Evolutionary conservation across 2,113 vertebrate genomes (phyloP), one percentile per base, ranked within the genome.

Genomic region (Halichoeres trimaculatus): DNA sequence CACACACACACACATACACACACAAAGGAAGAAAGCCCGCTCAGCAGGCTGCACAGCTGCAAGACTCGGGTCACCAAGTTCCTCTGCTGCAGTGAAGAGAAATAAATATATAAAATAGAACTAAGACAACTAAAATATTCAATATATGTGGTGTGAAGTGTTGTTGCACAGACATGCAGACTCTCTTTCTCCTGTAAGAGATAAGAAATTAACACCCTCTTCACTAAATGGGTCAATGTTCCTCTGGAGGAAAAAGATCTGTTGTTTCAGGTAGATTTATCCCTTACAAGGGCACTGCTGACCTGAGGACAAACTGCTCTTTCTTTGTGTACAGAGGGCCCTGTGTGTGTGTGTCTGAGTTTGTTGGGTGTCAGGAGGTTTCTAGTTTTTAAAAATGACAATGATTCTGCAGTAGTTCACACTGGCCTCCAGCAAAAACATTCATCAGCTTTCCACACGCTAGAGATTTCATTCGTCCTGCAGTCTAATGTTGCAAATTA

Each of bases 61-160:
- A 78, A 43, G 55, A 69, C 89, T 80, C 52, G 36, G 91, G 87
- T 90, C 88, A 89, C 76, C 51, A 88, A 81, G 85, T 92, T 90
- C 75, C 71, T 70, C 78, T 26, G 56, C 88, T 86, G 90, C 89
- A 88, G 88, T 80, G 35, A 73, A 78, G 45, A 56, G 19, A 79
- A 74, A 85, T 57, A 24, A 68, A 78, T 83, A 60, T n/a, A 68
- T 30, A 30, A 30, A 3, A 6, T 6, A 30, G 3, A 30, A 30
- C 30, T 30, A 30, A 3, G 6, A 30, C 30, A 30, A 76, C 66
- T 19, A 53, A 36, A 55, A 41, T 75, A 59, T 84, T 85, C 73
- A 76, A 82, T 76, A 87, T 75, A 83, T 50, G 43, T 20, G 6
- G 69, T 19, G 24, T 67, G 19, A 69, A 16, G 48, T 53, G 65